Evolutionary conservation across 64 coral and sea anemone species (phyloP), one percentile per base, ranked within the genome.

Genomic region (Platygyra sinensis): DNA sequence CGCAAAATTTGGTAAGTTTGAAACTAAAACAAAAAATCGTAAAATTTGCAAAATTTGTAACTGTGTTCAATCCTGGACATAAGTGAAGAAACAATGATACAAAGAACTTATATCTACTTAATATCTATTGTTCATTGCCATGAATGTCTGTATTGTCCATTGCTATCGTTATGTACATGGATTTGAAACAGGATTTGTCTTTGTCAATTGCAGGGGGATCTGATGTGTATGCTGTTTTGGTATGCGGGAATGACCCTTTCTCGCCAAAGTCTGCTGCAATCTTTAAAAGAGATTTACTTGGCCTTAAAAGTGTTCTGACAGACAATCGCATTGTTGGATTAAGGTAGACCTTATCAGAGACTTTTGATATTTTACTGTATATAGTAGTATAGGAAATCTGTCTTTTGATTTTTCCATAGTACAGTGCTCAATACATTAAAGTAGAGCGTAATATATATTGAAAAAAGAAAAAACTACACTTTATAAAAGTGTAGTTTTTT

Each of bases 291-390:
- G 76, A 79, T 55, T 46, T 79, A 20, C n/a, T n/a, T 55, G 51
- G 20, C 17, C 29, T 79, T 16, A 55, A 79, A 55, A 79, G 36
- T 55, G 76, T 79, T 52, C 25, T 79, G 24, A 29, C 46, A 55
- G 76, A 79, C 46, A 27, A 22, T 20, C 49, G 76, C 17, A 79
- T 79, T 46, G 36, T 79, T 79, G 76, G 76, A 29, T n/a, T 79
- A 9, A 55, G 76, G 76, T 79, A 79, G 8, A 50, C 9, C 13
- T 55, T 39, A 69, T 29, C 24, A 69, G 10, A 69, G 65, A 27
- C 65, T 11, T 69, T 27, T 24, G 17, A 67, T 25, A 11, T 24
- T 5, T 10, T 69, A 69, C 65, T 69, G 24, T 24, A 25, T 24
- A 25, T 65, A n/a, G 62, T 64, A 64, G 33, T 36, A 36, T 36